Base-by-base conservation (phyloP, 1,140 invertebrate species). In the Dermatophagoides farinae region DNA sequence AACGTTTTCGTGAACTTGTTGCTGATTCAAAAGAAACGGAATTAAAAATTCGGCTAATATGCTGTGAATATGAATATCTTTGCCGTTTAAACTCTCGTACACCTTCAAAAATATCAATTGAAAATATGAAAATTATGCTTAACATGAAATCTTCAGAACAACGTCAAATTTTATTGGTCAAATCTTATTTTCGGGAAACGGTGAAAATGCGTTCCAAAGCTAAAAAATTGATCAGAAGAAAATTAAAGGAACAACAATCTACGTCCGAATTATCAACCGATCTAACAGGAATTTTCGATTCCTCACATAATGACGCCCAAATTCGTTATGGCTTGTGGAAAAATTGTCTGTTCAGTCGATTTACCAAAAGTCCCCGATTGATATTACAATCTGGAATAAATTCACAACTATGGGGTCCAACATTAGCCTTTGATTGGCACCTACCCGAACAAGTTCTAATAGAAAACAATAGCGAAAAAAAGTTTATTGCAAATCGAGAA, bases 291-390 rank as follows among this genome's bases (percentile, higher is more conserved):
- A 46, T 46, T 58, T 16, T 46, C 9, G 57, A 12, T 12, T 2
- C 44, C 47, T 58, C 12, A 11, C 14, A 58, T 6, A 12, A 55
- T 25, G 31, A 38, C 31, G 44, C 4, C 2, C n/a, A 58, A 25
- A 14, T 58, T 44, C 39, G n/a, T n/a, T 58, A 58, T 58, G 57
- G 57, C 23, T 46, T 58, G 12, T 58, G 57, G 57, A 41, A 46
- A 22, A 58, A 58, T 39, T 41, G 16, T 44, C 16, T 58, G 2
- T 58, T 46, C 22, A n/a, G 22, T 20, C 14, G 39, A 50, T 22
- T 44, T 11, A 6, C 9, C 11, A 22, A 46, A 18, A 20, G 12
- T 12, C 1, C 47, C 16, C 2, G 39, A 12, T 16, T 18, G 16
- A 2, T 14, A 12, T 47, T 37, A 20, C 57, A 46, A 58, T 16